Base-by-base conservation (phyloP, 2,797 vertebrate species). In the Mallotus villosus region DNA sequence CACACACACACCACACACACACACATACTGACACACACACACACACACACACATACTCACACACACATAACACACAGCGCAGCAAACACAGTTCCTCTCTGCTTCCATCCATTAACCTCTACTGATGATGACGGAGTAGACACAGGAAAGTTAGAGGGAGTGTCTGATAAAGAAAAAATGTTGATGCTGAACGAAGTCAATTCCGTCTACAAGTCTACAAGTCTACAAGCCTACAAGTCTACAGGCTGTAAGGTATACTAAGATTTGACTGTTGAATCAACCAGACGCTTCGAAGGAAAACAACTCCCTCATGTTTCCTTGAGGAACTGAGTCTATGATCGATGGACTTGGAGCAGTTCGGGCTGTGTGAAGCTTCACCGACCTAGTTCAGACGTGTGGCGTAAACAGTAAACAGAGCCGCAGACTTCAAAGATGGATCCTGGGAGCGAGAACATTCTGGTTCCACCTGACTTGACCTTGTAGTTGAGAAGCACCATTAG, bases 61-160 rank as follows among this genome's bases (percentile, higher is more conserved):
- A 11, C 61, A 8, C 25, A 74, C n/a, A 19, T 78, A 82, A 86
- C 85, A 87, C 77, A 5, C 68, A 84, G 83, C 80, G 82, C 73
- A 81, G 72, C 82, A 65, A 80, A 82, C 83, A 82, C 79, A 77
- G 73, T 68, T 81, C 59, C 49, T 79, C 79, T 81, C 76, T 80
- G 81, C 66, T 75, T 78, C 81, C 84, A 86, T 91, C 88, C 83
- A 87, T 91, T 89, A 90, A 87, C 81, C 70, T 67, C 19, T 65
- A 70, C 89, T 81, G 77, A 78, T 79, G 70, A 76, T 89, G 89
- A 89, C 87, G 84, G 90, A 91, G 85, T 77, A 81, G 0, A 3
- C 46, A 78, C 86, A 87, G 88, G 19, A 41, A 24, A 65, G 37
- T 16, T 16, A 22, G 21, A 21, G n/a, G 4, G 4, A 46, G 37